Evolutionary conservation across 2,888 invertebrate species (phyloP), one percentile per base, ranked within the genome.

Genomic region (Cistogaster globosa): DNA sequence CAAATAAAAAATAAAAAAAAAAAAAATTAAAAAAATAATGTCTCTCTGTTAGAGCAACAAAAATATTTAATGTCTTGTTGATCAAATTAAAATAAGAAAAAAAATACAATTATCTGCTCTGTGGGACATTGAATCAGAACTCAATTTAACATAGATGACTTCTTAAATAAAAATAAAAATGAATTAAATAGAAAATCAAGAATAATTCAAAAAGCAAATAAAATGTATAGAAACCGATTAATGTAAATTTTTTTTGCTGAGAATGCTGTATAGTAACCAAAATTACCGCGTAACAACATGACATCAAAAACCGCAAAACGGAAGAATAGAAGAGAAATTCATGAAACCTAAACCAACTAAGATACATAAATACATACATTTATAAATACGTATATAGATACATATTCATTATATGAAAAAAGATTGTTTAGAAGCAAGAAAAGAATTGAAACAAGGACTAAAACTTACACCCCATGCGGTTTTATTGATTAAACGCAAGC

Each of bases 401-500:
- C 32, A 32, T 32, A 32, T 5, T 32, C 32, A 8, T 32, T 32
- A 32, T 32, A 32, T 32, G 32, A 32, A 8, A 14, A 51, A 79
- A 48, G 14, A 57, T 45, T 71, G 20, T n/a, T 20, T n/a, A 18
- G 38, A 18, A 22, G 55, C n/a, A 18, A 5, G 60, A 16, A 58
- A 58, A 14, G 18, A 57, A 67, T 48, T 48, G 16, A 45, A 57
- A 71, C 62, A 74, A 68, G 57, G n/a, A 80, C 67, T 63, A 60
- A 65, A 77, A 68, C 69, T 38, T 60, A 62, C 53, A 69, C 86
- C 83, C 77, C 86, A 68, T 84, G 86, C 80, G 77, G 86, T 84
- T 86, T 86, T 80, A 87, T 86, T 86, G 86, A 87, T 86, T 87
- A 84, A 84, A 81, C 86, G 83, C 80, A 86, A 86, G 86, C 81